Base-by-base conservation (phyloP, 1,140 invertebrate genomes). In the Drosophila ogumai region DNA sequence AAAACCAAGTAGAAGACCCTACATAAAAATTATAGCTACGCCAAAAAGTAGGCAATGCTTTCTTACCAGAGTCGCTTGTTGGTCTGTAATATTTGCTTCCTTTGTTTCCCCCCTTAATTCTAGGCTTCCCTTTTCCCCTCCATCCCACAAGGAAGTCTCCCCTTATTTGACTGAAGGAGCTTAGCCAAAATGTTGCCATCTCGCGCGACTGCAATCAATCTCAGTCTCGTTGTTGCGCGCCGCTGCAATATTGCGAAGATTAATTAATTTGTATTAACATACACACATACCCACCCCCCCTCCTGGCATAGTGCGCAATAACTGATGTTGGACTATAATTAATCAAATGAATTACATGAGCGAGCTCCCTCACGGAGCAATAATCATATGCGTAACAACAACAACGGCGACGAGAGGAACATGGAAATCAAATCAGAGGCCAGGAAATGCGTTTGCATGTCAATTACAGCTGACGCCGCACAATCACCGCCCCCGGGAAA, bases 251-350 rank as follows among this genome's bases (percentile, higher is more conserved):
- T 86, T 72, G 82, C 80, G 71, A 74, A 79, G 72, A 88, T 88
- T 88, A 82, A 87, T 87, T 87, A 87, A 87, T 88, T 87, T 88
- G 76, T 82, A 88, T 87, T 88, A 87, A 87, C 84, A 82, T 50
- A 69, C 66, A 65, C 47, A 60, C 61, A 68, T 17, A 36, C 43
- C 6, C 22, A 5, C 7, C 9, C 15, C 25, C 31, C 17, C 44
- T 38, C 22, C 17, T 9, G 5, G 1, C 17, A 25, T 12, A 60
- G 52, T 40, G 46, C 25, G 54, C 41, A 56, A 67, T 74, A 65
- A 58, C 57, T 77, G 79, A 76, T 86, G 67, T 73, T 69, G 75
- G 78, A 74, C 84, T 76, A 76, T 87, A 87, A 87, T 87, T 87
- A 87, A 87, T 87, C 82, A 87, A 82, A 87, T 87, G 67, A 88